Base-by-base conservation (phyloP, 1,140 invertebrate species). In the Lucilia sericata region DNA sequence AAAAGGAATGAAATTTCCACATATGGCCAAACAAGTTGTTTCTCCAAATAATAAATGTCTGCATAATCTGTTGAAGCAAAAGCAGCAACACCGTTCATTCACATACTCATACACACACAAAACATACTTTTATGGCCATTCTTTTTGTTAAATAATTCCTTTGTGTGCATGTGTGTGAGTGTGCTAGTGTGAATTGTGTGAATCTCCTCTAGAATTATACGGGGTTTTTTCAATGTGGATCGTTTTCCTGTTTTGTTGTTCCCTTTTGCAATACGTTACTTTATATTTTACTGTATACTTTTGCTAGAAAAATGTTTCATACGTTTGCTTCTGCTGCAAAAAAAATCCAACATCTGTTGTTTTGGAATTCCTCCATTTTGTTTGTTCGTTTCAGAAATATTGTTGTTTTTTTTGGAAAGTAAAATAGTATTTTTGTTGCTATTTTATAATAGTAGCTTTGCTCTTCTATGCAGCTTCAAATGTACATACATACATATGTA, bases 51-150 rank as follows among this genome's bases (percentile, higher is more conserved):
- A 21, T 70, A 70, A 70, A 70, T 21, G 19, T 9, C 65, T 21
- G 65, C 19, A 70, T 70, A 70, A 70, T 70, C 65, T 70, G 65
- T 70, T 21, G 21, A 9, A 60, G 55, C 55, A 70, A 70, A 70
- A 25, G 65, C 9, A 70, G 65, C 5, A n/a, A 8, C 65, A 70
- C 5, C n/a, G 19, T 8, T 30, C 25, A 30, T 30, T 30, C 25
- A 30, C 65, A 12, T 70, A 21, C 9, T 21, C 65, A 19, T 10
- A 42, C 42, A 10, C 0, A 7, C 42, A 42, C 25, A 30, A 30
- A 30, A 30, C 25, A 30, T 30, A 30, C 25, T 30, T 30, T 30
- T 30, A 30, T 30, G n/a, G n/a, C 14, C 55, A 60, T 60, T 60
- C 55, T 60, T 60, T 30, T 60, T 60, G 55, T 60, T 60, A n/a